phyloP scores from a whole-genome alignment of 2,113 vertebrate species.

The Dipodomys merriami region DNA sequence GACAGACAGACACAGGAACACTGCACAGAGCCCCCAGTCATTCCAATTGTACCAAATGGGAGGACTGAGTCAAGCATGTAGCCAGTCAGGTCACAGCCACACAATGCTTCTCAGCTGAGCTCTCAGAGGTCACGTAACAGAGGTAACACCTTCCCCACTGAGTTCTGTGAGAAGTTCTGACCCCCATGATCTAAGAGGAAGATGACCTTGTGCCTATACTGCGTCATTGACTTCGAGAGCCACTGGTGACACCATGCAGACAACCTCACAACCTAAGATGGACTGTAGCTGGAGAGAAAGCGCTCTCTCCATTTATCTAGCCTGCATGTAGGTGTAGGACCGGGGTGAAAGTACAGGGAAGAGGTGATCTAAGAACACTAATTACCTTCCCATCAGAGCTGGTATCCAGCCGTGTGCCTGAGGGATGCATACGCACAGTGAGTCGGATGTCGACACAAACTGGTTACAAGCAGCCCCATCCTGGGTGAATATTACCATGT shows the following conservation, averaged over 20 bases:
- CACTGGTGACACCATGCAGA: not conserved
- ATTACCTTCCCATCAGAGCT: not conserved
- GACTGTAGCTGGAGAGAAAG: not conserved
- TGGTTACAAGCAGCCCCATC: not conserved
- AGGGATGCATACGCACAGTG: not conserved
- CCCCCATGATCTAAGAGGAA: not conserved
- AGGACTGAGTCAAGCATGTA: not conserved
- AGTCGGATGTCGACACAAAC: not conserved
- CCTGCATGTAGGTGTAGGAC: not conserved
- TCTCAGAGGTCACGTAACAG: not conserved
- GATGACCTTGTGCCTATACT: not conserved
- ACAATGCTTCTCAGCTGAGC: not conserved
- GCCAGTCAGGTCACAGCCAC: not conserved
- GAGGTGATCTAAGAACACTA: not conserved
- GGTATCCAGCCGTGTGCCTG: too few species aligned
- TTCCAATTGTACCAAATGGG: not conserved
- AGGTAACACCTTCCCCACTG: not conserved
- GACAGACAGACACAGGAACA: too few species aligned
- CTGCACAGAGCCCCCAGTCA: not conserved
- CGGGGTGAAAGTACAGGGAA: too few species aligned
- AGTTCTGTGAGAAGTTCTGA: not conserved
- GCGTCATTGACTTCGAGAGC: not conserved
- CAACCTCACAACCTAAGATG: not conserved
- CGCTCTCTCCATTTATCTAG: not conserved
- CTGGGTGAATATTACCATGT: not conserved